Evolutionary conservation across 2,797 vertebrate genomes (phyloP), one percentile per base, ranked within the genome.

Genomic region (Danio choprae): DNA sequence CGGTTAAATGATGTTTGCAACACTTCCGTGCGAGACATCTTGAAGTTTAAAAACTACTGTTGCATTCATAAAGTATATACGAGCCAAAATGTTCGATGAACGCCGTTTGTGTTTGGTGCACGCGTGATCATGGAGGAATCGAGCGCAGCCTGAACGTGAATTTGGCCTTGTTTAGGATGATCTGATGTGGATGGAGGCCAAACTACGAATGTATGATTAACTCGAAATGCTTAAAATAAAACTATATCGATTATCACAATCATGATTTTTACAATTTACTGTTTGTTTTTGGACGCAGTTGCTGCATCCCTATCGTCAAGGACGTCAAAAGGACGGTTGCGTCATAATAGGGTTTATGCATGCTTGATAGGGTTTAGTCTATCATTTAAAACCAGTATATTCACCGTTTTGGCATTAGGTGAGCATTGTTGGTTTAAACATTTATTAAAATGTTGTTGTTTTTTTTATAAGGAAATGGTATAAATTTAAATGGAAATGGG

Each of bases 321-420:
- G 82, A 56, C 82, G 64, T 44, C 6, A 13, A 59, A 72, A 80
- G 82, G 82, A 60, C 78, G 48, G 8, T 72, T 83, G 76, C 81
- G 50, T 82, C 67, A 64, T 22, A 29, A 40, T 13, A n/a, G 10
- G 20, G 12, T 36, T 56, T 56, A 55, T 6, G 48, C 12, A 16
- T 9, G 18, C 6, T n/a, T n/a, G n/a, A n/a, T n/a, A n/a, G n/a
- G n/a, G 11, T 7, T 9, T 7, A 18, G 9, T 9, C n/a, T n/a
- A n/a, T n/a, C n/a, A n/a, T 40, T 8, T 62, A 10, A n/a, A 51
- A 43, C 2, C 16, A 12, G 5, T 12, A 18, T 29, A 15, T 3
- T 9, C 15, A 15, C 16, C 22, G 29, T 29, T 29, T 29, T 29
- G 29, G 1, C 29, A 3, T 29, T 29, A 3, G n/a, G n/a, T n/a